Percentiles rank a stretch among this genome's conserved stretches.
Conservation (phyloP, 2,888 invertebrate species). For the Lithophane ornitopus region DNA sequence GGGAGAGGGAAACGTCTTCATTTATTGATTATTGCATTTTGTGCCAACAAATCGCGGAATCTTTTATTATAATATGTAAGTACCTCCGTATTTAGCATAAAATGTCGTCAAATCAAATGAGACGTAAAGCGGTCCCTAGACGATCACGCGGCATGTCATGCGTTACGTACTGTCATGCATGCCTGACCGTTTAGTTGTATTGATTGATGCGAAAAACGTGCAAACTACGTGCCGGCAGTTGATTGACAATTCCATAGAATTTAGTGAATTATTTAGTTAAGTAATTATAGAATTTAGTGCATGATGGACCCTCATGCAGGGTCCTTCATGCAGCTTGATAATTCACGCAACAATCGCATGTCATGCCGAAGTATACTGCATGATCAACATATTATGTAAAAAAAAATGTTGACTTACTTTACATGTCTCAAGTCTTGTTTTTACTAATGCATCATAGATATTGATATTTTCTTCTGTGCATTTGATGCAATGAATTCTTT, state of each 20-base stretch:
- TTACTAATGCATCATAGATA: not conserved
- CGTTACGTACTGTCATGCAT: too few species aligned
- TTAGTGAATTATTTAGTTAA: too few species aligned
- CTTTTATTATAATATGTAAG: too few species aligned
- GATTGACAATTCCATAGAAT: too few species aligned
- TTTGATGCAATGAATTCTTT: not conserved
- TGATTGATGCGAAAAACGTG: too few species aligned
- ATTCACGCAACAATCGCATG: too few species aligned
- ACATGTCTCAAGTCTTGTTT: not conserved
- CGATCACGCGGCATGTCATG: too few species aligned
- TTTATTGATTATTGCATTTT: not conserved
- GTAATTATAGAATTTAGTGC: too few species aligned
- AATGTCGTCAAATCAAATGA: not conserved
- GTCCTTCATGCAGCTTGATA: too few species aligned
- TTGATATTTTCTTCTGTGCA: conserved; percentile 1
- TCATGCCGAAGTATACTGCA: not conserved
- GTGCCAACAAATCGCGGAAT: not conserved
- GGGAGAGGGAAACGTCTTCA: not conserved
- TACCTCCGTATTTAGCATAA: not conserved
- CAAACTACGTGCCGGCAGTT: too few species aligned
- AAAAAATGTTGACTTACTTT: not conserved
- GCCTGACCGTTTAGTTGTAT: too few species aligned
- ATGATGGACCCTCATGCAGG: too few species aligned
- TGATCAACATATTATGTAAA: not conserved
- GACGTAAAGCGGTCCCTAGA: not conserved